phyloP scores from a whole-genome alignment of 2,888 invertebrate genomes.

The Sclerodermus sp. region DNA sequence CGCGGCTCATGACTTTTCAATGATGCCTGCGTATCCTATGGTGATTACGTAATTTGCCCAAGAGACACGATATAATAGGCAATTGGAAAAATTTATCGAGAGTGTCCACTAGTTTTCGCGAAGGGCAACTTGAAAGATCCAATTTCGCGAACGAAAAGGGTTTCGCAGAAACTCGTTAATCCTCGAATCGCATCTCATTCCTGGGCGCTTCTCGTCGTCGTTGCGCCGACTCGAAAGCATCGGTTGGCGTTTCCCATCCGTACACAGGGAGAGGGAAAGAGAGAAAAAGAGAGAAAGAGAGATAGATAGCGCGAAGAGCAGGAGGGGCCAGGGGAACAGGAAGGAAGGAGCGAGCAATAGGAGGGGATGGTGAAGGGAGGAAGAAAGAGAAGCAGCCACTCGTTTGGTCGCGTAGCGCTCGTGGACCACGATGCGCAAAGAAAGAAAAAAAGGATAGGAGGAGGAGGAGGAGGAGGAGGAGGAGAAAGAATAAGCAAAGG shows the following conservation, averaged over 20 bases:
- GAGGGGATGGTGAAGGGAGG: background rate
- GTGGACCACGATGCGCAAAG: constrained; percentile 1
- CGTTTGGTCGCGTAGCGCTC: constrained; percentile 16
- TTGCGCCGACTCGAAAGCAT: constrained; percentile 21
- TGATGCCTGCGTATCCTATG: no score
- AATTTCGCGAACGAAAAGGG: background rate
- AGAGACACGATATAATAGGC: background rate
- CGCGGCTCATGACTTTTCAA: no score
- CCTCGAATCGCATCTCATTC: constrained; percentile 14
- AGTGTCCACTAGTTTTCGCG: background rate
- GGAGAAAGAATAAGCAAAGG: constrained; percentile 6
- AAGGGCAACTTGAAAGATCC: background rate
- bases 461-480: constrained; percentile 1
- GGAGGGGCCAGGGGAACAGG: background rate
- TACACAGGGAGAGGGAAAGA: constrained; percentile 13
- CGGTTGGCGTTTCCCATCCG: constrained; percentile 32
- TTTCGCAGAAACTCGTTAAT: constrained; percentile 23
- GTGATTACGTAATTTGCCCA: no score
- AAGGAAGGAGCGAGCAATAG: background rate
- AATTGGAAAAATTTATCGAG: background rate
- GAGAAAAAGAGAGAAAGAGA: constrained; percentile 13
- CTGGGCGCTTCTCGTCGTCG: constrained; percentile 11
- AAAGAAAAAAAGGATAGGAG: background rate
- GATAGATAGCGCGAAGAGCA: constrained; percentile 21
- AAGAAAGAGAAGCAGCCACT: constrained; percentile 10